Base-by-base conservation (phyloP, 2,113 vertebrate genomes). In the Pithys albifrons region DNA sequence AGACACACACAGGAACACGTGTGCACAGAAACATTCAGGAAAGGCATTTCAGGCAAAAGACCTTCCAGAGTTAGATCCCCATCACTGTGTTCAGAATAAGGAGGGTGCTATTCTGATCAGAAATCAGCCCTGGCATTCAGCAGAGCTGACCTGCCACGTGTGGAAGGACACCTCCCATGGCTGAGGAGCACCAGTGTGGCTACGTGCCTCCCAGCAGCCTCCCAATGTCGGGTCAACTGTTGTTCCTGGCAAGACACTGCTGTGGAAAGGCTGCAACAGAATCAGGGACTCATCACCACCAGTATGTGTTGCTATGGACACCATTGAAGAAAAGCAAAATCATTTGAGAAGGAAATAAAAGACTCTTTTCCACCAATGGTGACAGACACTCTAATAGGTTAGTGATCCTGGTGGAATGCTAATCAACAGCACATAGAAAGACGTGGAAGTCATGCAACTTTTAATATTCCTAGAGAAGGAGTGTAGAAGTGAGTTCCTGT, bases 301-400 rank as follows among this genome's bases (percentile, higher is more conserved):
- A 95, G 52, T 12, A 58, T 88, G 89, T 85, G 96, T 97, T 97
- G 94, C 95, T 96, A 97, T 91, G 96, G 96, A 13, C 95, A 96
- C 95, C 91, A 88, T 52, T 91, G 94, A 91, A 82, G 81, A 97
- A 96, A 96, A 95, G 93, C 94, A 96, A 97, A 97, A 96, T 97
- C 78, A 97, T 97, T 88, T 97, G 93, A 96, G 91, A 93, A 95
- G 87, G 85, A 96, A 95, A 97, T 69, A 96, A 95, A 96, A 93
- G 95, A 75, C 81, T 85, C 70, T 93, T 85, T 95, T 96, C 91
- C 95, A 82, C 74, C 93, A 95, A 31, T 48, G 62, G 66, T 95
- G 89, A 95, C 91, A 85, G 94, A 69, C 89, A 79, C 58, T 85
- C 84, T 85, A 97, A 96, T 83, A 83, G 89, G 89, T 97, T 95